Evolutionary conservation across 1,140 invertebrate genomes (phyloP).

Genomic region (Pseudomyrmex gracilis): DNA sequence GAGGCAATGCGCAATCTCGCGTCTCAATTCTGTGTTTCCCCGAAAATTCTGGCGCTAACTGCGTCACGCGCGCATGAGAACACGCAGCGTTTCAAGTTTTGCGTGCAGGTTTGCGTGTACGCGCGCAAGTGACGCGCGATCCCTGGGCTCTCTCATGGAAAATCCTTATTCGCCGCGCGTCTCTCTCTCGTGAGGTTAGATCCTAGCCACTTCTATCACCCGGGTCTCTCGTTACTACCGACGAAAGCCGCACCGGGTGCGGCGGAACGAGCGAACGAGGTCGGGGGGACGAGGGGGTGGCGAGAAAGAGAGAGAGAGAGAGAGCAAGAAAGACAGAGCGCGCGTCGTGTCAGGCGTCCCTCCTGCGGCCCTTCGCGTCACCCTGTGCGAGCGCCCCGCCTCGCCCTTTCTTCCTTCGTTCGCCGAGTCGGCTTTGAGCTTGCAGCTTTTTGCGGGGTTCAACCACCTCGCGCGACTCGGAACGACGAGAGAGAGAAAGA

Average conservation of each 20-base stretch:
- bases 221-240: constrained; percentile 60
- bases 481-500: no score
- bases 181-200: constrained; percentile 71
- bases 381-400: constrained; percentile 55
- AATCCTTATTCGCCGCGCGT: constrained; percentile 68
- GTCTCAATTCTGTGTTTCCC: background rate
- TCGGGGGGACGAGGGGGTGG: background rate
- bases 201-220: constrained; percentile 76
- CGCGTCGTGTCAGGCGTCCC: constrained; percentile 44
- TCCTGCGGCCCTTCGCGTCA: constrained; percentile 28
- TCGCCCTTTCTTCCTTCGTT: constrained; percentile 64
- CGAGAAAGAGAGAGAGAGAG: background rate
- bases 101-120: constrained; percentile 38
- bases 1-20: background rate
- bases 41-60: constrained; percentile 58
- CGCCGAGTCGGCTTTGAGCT: constrained; percentile 75
- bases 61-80: constrained; percentile 15
- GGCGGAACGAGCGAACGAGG: constrained; percentile 19
- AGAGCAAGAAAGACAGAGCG: constrained; percentile 46
- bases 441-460: constrained; percentile 79
- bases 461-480: constrained; percentile 76
- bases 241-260: constrained; percentile 50
- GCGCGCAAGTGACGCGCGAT: constrained; percentile 38
- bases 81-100: constrained; percentile 4
- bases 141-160: constrained; percentile 38